These are phyloP conservation scores for Pachydiplax longipennis DNA, from an alignment of 2,888 invertebrate genomes.

Conservation along the genomic window DNA sequence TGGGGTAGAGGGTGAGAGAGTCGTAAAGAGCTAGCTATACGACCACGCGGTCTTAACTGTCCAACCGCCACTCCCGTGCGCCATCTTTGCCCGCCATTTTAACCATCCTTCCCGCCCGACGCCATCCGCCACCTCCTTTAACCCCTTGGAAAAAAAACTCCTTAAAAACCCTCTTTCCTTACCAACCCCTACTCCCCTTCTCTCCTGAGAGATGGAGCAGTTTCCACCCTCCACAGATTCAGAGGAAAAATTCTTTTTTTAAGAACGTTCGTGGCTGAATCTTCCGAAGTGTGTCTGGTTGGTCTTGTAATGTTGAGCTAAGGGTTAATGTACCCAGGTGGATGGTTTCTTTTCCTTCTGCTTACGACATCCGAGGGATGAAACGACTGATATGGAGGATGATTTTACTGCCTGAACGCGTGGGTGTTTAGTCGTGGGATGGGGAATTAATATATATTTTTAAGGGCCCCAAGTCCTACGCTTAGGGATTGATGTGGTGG, in stretches of 20 bases:
- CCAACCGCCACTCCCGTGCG: conserved; percentile 46
- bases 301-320: neutral
- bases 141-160: conserved; percentile 20
- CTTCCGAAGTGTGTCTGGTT: neutral
- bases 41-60: conserved; percentile 32
- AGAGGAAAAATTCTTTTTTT: neutral
- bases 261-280: neutral
- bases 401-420: neutral
- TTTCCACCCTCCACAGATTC: neutral
- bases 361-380: neutral
- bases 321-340: neutral
- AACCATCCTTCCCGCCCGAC: conserved; percentile 46
- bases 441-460: neutral
- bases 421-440: neutral
- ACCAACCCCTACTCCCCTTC: neutral
- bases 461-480: neutral
- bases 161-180: neutral
- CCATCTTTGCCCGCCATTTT: conserved; percentile 23
- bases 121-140: conserved; percentile 47
- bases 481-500: neutral
- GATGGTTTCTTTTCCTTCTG: neutral
- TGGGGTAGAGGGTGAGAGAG: neutral
- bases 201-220: neutral
- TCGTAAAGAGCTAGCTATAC: conserved; percentile 31
- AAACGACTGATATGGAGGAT: neutral